Conservation (phyloP, 2,888 invertebrate species). For the Anodontia alba region DNA sequence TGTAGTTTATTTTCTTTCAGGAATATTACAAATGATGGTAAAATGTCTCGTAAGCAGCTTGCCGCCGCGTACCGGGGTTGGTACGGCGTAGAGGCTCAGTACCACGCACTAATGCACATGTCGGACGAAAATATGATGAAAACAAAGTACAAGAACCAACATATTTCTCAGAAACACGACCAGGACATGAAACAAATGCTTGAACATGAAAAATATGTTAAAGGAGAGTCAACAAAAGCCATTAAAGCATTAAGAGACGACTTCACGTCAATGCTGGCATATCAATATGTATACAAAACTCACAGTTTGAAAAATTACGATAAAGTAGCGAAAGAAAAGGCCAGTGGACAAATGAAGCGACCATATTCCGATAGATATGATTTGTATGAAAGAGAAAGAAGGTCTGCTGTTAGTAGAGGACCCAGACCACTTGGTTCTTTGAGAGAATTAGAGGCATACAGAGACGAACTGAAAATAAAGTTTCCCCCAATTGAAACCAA, state of each 20-base stretch:
- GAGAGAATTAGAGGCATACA: constrained; percentile 43
- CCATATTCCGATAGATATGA: constrained; percentile 56
- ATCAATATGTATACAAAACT: constrained; percentile 57
- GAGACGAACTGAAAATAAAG: constrained; percentile 47
- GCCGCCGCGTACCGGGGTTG: constrained; percentile 56
- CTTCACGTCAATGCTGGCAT: constrained; percentile 54
- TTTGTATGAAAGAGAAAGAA: constrained; percentile 35
- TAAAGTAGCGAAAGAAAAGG: background rate
- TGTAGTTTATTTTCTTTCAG: constrained; percentile 26
- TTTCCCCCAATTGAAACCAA: constrained; percentile 35
- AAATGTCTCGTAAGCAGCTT: constrained; percentile 49
- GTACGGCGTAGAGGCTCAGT: constrained; percentile 52
- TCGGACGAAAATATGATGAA: constrained; percentile 42
- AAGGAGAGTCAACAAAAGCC: constrained; percentile 26
- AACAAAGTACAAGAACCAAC: constrained; percentile 41
- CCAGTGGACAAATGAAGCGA: constrained; percentile 32
- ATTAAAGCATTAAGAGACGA: constrained; percentile 49
- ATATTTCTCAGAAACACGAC: constrained; percentile 33
- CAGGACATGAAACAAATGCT: constrained; percentile 47
- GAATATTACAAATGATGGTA: constrained; percentile 49
- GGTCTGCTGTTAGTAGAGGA: constrained; percentile 16
- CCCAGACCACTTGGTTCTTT: constrained; percentile 56
- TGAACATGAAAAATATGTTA: constrained; percentile 25
- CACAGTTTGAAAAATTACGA: constrained; percentile 51
- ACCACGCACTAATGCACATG: constrained; percentile 50